Base-by-base conservation (phyloP, 2,797 vertebrate species). In the Hypotaenidia okinawae region DNA sequence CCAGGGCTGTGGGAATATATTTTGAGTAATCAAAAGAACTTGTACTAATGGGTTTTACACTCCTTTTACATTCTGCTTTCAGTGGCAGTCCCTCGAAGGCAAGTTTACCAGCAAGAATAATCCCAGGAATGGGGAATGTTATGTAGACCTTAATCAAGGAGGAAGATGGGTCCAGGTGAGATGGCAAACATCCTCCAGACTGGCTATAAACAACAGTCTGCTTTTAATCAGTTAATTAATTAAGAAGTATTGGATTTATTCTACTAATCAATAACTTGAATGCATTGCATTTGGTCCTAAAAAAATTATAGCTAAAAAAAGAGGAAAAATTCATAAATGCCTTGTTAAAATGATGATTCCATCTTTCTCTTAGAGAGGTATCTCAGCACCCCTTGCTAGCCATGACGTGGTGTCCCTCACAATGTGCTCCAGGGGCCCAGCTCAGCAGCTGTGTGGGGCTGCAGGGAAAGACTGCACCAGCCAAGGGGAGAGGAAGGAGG, bases 1-100 rank as follows among this genome's bases (percentile, higher is more conserved):
- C 62, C 80, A 90, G 87, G 83, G 69, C 23, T 15, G 51, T 69
- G 77, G 54, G 61, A 81, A 92, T 73, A 14, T 47, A 67, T 91
- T 92, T 64, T 75, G 76, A 92, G 39, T 80, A 95, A 95, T 95
- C 91, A 93, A 83, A 94, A 91, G 64, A 69, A 89, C 82, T 91
- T 86, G 41, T 64, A 49, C 68, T 93, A 79, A 93, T 76, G 89
- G 85, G 62, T 87, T 94, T 96, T 95, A 74, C 87, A 94, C 86
- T 95, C 80, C 86, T 94, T 84, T 87, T 86, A 77, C 75, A 80
- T 95, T 89, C 63, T 89, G 54, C 75, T 94, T 77, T 91, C 84
- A 87, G 51, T 64, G 81, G 43, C 73, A 75, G 75, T 72, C 80
- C 84, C 87, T 93, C 0, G 1, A 86, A 93, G 92, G 79, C 87